Base-by-base conservation (phyloP, 1,140 invertebrate genomes). In the Drosophila ficusphila region DNA sequence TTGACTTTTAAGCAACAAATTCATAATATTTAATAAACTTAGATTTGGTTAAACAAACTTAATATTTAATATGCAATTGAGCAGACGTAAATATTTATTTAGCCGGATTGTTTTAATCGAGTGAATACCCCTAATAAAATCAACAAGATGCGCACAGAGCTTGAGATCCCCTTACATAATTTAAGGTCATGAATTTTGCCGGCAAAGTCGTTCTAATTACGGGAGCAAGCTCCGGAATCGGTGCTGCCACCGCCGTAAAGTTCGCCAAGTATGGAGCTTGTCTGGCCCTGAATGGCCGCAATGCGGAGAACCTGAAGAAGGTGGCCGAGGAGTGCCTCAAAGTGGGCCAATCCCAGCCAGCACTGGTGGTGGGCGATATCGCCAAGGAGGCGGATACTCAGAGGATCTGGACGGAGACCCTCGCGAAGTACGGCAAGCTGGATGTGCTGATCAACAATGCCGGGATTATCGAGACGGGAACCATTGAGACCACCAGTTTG, bases 201-300 rank as follows among this genome's bases (percentile, higher is more conserved):
- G 94, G 93, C 25, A 95, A 96, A 93, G 94, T 96, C 16, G 92
- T 95, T 3, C 74, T 96, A 27, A 94, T 96, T 74, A 96, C 95
- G 2, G 97, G 97, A 51, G 97, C 96, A 0, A 97, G 96, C 91
- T 97, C 96, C 16, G 97, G 97, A 2, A 97, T 98, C 64, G 97
- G 97, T 12, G 95, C 95, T 39, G 95, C 95, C 6, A 96, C 96
- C n/a, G 97, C 97, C 0, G 89, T 96, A 18, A 92, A 95, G 60
- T 94, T 98, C 46, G 95, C 97, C 11, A 93, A 95, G 64, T 91
- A 95, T 27, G 96, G 96, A 9, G 97, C 96, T 1, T 93, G 90
- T 36, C 79, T 97, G 39, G 93, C 93, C 0, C 68, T 98, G 3
- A 95, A 95, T 11, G 97, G 96, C 25, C 93, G 97, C 41, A 97